phyloP scores from a whole-genome alignment of 2,113 vertebrate genomes.

The Speoplatyrhinus poulsoni region DNA sequence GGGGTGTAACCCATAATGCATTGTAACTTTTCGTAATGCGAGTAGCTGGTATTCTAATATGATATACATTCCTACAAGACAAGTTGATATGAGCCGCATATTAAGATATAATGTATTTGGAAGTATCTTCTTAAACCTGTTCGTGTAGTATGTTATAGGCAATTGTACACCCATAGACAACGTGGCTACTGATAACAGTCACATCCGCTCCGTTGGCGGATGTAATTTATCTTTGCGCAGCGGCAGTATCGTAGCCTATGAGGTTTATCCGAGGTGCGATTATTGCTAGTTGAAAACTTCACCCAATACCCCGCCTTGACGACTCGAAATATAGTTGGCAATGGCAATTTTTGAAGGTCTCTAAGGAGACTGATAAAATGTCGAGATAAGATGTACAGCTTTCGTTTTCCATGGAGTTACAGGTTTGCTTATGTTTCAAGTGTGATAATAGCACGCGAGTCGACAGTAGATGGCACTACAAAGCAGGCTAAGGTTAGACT shows the following conservation, averaged over 20 bases:
- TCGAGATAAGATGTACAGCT: not conserved
- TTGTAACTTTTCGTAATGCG: too few relatives aligned
- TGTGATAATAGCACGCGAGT: not conserved
- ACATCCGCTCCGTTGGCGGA: too few relatives aligned
- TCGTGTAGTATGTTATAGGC: not conserved
- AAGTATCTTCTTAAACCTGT: too few relatives aligned
- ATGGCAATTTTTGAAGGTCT: conserved; percentile 5
- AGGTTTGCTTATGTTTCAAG: too few relatives aligned
- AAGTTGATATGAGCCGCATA: too few relatives aligned
- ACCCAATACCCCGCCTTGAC: conserved; percentile 5
- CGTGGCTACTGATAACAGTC: too few relatives aligned
- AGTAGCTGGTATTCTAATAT: too few relatives aligned
- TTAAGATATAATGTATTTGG: too few relatives aligned
- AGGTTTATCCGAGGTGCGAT: conserved; percentile 9
- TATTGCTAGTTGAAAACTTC: conserved; percentile 10
- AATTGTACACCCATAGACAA: not conserved
- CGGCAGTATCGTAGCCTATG: conserved; percentile 27
- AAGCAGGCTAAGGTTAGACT: conserved; percentile 9
- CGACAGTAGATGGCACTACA: conserved; percentile 39
- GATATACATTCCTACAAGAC: too few relatives aligned
- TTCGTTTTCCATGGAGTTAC: too few relatives aligned
- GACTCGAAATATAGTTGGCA: conserved; percentile 5
- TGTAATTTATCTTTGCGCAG: conserved; percentile 4
- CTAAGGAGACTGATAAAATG: not conserved
- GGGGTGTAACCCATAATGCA: too few relatives aligned